Evolutionary conservation across 1,140 invertebrate species (phyloP).

Genomic region (Vanessa tameamea): DNA sequence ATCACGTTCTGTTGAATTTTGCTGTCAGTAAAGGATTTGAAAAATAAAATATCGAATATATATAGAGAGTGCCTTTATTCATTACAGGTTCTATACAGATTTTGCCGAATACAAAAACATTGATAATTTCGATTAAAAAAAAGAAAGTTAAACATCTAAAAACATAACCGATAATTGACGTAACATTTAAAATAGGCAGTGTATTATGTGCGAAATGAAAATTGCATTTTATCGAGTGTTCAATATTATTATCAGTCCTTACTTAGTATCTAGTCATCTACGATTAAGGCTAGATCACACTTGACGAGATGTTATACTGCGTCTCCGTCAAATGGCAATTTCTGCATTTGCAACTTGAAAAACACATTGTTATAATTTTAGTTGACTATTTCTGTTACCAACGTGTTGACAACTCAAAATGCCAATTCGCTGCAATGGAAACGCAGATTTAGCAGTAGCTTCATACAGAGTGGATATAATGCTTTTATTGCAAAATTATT

Average conservation of each 20-base stretch:
- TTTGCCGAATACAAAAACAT: slow-evolving; percentile 70
- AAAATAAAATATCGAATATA: slow-evolving; percentile 43
- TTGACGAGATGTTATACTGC: neutral
- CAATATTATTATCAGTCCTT: slow-evolving; percentile 37
- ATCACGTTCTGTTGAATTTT: too few species aligned
- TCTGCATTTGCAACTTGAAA: neutral
- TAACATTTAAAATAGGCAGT: slow-evolving; percentile 48
- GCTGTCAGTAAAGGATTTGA: too few species aligned
- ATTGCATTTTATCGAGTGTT: slow-evolving; percentile 1
- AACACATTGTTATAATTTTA: too few species aligned
- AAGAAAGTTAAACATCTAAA: slow-evolving; percentile 45
- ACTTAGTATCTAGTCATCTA: slow-evolving; percentile 28
- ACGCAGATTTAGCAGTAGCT: neutral
- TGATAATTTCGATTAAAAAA: slow-evolving; percentile 60
- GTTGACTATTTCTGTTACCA: too few species aligned
- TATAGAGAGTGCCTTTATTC: slow-evolving; percentile 74
- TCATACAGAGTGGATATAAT: neutral
- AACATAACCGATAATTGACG: slow-evolving; percentile 42
- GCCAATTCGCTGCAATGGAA: too few species aligned
- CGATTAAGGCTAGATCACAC: slow-evolving; percentile 6
- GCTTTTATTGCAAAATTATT: neutral
- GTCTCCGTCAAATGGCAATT: too few species aligned
- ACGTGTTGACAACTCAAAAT: too few species aligned
- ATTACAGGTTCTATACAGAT: slow-evolving; percentile 72
- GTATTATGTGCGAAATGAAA: slow-evolving; percentile 42